These are phyloP conservation scores for Microvelia longipes DNA, from an alignment of 1,140 invertebrate genomes.

Conservation along the genomic window DNA sequence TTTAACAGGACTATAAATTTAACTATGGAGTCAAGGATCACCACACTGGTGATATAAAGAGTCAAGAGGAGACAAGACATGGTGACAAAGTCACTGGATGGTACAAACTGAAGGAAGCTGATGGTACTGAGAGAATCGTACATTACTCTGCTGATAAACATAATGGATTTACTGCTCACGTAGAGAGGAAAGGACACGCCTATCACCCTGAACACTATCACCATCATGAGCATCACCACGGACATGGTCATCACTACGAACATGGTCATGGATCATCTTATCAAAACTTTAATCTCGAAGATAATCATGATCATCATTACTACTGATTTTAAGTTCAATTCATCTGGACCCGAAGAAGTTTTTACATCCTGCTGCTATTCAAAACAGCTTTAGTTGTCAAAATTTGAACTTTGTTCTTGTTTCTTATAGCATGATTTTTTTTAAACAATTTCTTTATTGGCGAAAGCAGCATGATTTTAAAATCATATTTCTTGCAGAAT, in stretches of 20 bases:
- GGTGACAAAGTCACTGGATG: constrained; percentile 32
- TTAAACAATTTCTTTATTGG: too few species aligned
- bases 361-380: too few species aligned
- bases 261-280: not conserved
- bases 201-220: constrained; percentile 25
- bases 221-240: constrained; percentile 25
- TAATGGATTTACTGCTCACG: constrained; percentile 32
- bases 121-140: constrained; percentile 35
- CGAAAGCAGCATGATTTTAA: too few species aligned
- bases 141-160: constrained; percentile 34
- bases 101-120: constrained; percentile 34
- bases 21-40: constrained; percentile 40
- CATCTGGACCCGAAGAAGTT: too few species aligned
- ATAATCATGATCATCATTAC: not conserved
- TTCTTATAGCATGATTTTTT: too few species aligned
- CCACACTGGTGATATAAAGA: constrained; percentile 36
- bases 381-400: too few species aligned
- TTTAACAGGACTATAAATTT: constrained; percentile 31
- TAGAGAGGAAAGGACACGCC: constrained; percentile 21
- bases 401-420: too few species aligned
- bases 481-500: too few species aligned
- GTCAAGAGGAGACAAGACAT: constrained; percentile 30
- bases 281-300: not conserved
- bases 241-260: not conserved
- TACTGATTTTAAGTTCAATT: too few species aligned